Conservation (phyloP, 2,797 vertebrate genomes). For the Scarus forsteni region DNA sequence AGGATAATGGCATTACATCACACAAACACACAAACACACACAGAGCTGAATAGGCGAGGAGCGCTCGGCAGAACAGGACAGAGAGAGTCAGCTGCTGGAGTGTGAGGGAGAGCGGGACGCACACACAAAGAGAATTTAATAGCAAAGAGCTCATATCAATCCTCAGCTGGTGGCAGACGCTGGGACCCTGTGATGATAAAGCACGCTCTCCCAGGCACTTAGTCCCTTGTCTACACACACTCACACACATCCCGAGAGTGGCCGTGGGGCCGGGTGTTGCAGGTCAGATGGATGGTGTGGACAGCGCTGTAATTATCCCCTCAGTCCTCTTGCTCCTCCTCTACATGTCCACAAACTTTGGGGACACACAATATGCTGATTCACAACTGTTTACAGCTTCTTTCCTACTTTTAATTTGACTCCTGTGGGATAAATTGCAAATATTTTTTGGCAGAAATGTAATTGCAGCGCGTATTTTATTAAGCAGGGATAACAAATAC, state of each 20-base stretch:
- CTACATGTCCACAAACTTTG: not conserved
- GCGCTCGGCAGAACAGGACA: constrained; percentile 10
- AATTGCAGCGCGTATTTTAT: not conserved
- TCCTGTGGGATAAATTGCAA: not conserved
- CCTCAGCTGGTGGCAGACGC: constrained; percentile 52
- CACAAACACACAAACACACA: constrained; percentile 14
- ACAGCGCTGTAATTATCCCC: not conserved
- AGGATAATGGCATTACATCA: constrained; percentile 55
- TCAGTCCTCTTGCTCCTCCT: not conserved
- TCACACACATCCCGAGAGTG: not conserved
- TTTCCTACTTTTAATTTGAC: too few species aligned
- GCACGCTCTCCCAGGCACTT: constrained; percentile 2
- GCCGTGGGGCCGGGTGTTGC: not conserved
- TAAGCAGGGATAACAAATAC: not conserved
- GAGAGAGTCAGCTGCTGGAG: constrained; percentile 12
- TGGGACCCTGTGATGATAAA: constrained; percentile 60
- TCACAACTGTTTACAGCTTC: not conserved
- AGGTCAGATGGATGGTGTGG: constrained; percentile 10
- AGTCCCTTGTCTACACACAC: constrained; percentile 14
- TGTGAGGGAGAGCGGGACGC: constrained; percentile 10
- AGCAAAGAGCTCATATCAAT: constrained; percentile 52
- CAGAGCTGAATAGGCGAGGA: constrained; percentile 21
- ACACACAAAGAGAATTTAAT: not conserved
- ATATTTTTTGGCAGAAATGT: not conserved
- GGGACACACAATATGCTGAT: not conserved